These are phyloP conservation scores for Himantopus leucocephalus DNA, from an alignment of 2,113 vertebrate species.

Conservation along the genomic window DNA sequence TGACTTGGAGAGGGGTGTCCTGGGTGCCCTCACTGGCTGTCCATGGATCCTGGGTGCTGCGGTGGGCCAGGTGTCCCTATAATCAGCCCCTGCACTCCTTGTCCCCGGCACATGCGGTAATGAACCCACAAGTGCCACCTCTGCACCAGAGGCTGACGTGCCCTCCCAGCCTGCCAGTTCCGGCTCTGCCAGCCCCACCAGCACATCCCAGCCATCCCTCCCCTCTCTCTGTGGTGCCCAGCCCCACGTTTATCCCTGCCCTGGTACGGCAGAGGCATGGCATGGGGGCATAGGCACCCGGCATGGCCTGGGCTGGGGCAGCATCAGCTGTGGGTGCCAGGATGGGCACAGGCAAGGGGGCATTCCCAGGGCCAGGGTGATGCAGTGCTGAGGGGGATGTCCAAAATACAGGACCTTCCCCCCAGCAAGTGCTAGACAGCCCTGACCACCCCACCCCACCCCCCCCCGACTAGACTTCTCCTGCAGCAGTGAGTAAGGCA, in stretches of 20 bases:
- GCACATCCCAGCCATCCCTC: not conserved
- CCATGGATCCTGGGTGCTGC: not conserved
- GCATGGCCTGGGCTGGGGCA: accelerated
- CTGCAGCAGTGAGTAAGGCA: not conserved
- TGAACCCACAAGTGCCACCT: not conserved
- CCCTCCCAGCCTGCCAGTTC: not conserved
- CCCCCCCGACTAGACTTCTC: not conserved
- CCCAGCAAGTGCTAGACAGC: not conserved
- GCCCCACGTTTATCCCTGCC: not conserved
- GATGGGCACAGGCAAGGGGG: not conserved
- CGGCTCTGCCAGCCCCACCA: not conserved
- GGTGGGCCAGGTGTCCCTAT: accelerated
- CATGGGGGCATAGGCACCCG: not conserved
- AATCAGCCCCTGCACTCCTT: not conserved
- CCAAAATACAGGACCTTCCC: not conserved
- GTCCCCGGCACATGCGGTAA: not conserved
- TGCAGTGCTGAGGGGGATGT: not conserved
- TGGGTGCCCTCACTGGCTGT: not conserved
- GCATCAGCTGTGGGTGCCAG: not conserved
- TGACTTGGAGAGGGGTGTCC: not conserved
- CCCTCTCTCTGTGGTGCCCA: not conserved
- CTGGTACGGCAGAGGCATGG: accelerated
- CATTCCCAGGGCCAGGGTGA: not conserved
- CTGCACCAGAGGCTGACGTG: not conserved
- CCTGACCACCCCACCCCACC: not conserved